Percentiles rank a stretch among this genome's conserved stretches.
Conservation (phyloP, 1,140 invertebrate species). For the Myzus persicae region DNA sequence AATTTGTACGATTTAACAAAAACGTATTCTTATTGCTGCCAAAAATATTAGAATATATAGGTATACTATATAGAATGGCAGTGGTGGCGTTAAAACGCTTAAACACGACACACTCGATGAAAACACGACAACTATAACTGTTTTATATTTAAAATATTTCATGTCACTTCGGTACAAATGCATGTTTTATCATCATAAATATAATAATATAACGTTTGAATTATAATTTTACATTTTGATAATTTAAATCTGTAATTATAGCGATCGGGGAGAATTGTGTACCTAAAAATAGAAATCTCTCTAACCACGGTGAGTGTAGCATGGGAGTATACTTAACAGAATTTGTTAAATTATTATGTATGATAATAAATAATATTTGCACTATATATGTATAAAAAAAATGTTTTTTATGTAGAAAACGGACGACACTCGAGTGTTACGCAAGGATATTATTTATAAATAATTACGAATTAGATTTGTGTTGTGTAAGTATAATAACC, state of each 20-base stretch:
- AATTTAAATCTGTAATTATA: neutral
- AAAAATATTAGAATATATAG: constrained; percentile 11
- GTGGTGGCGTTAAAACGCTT: neutral
- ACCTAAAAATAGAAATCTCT: neutral
- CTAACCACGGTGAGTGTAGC: neutral
- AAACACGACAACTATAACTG: constrained; percentile 19
- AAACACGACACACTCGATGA: neutral
- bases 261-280: neutral
- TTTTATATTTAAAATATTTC: constrained; percentile 19
- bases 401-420: too few species aligned
- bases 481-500: too few species aligned
- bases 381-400: too few species aligned
- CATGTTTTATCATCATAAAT: neutral
- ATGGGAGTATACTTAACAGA: neutral
- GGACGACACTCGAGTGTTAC: too few species aligned
- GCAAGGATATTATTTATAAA: too few species aligned
- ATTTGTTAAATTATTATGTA: neutral
- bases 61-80: neutral
- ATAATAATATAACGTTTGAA: neutral
- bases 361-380: neutral
- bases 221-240: neutral
- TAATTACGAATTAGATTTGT: too few species aligned
- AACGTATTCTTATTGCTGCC: neutral
- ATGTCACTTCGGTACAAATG: neutral
- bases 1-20: neutral